Conservation (phyloP, 1,140 invertebrate species). For the Pygmarrhopalites habei region DNA sequence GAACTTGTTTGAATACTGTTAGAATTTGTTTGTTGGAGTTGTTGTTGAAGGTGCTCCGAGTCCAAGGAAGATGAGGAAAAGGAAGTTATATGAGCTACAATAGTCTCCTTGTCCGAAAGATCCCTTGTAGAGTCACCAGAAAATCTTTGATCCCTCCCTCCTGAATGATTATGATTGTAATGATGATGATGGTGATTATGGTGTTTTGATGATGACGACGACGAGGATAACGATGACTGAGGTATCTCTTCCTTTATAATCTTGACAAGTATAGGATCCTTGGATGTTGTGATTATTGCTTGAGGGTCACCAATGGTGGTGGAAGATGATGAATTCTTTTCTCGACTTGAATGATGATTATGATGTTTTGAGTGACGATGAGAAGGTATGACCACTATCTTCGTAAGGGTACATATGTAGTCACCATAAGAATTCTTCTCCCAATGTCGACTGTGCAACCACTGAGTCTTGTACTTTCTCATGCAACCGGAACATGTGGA, state of each 20-base stretch:
- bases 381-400: not conserved
- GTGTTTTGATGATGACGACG: not conserved
- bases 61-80: too few relatives aligned
- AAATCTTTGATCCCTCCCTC: too few relatives aligned
- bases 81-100: too few relatives aligned
- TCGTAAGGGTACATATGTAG: conserved; percentile 4
- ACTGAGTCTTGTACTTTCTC: conserved; percentile 21
- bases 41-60: too few relatives aligned
- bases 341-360: not conserved
- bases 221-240: not conserved
- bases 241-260: not conserved
- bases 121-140: too few relatives aligned
- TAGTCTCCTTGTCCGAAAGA: too few relatives aligned
- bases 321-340: too few relatives aligned
- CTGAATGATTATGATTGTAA: too few relatives aligned
- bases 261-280: not conserved
- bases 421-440: conserved; percentile 7
- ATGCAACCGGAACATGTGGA: conserved; percentile 21
- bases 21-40: too few relatives aligned
- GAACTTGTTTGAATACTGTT: too few relatives aligned
- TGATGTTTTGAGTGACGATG: not conserved
- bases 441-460: conserved; percentile 26
- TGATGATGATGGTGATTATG: conserved; percentile 7
- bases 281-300: not conserved
- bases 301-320: too few relatives aligned